Conservation (phyloP, 2,113 vertebrate genomes). For the Cricetomys ansorgei region DNA sequence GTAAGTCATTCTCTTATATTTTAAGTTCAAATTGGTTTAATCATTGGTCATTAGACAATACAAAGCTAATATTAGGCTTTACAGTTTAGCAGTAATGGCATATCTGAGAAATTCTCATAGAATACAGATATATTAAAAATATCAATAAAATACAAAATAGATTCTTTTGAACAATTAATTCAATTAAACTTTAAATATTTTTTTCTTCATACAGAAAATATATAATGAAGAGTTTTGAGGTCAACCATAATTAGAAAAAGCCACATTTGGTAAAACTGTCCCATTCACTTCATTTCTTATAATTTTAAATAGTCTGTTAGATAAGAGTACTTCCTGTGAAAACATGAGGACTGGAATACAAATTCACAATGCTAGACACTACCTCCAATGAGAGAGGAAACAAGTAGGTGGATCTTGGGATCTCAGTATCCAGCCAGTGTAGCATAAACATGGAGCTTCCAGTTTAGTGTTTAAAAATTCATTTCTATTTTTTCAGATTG, state of each 20-base stretch:
- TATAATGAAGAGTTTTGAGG: background rate
- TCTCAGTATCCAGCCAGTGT: background rate
- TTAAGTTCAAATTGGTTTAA: conserved; percentile 1
- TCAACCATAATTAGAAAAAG: background rate
- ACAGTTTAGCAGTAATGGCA: background rate
- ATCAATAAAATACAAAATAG: background rate
- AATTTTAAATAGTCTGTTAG: background rate
- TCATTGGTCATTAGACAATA: background rate
- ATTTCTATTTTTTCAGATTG: background rate
- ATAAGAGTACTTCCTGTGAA: background rate
- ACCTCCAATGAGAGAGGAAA: background rate
- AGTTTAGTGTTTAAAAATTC: background rate
- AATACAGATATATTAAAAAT: background rate
- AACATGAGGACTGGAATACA: background rate
- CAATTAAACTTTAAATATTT: background rate
- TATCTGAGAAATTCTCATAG: background rate
- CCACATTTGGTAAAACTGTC: background rate
- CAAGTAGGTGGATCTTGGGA: background rate
- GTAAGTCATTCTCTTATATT: background rate
- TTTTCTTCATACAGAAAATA: background rate
- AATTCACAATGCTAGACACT: too few species aligned
- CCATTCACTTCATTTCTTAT: background rate
- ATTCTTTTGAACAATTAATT: background rate
- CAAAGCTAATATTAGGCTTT: background rate
- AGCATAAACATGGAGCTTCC: background rate